These are phyloP conservation scores for Eupeodes latifasciatus DNA, from an alignment of 2,888 invertebrate species.

Conservation along the genomic window DNA sequence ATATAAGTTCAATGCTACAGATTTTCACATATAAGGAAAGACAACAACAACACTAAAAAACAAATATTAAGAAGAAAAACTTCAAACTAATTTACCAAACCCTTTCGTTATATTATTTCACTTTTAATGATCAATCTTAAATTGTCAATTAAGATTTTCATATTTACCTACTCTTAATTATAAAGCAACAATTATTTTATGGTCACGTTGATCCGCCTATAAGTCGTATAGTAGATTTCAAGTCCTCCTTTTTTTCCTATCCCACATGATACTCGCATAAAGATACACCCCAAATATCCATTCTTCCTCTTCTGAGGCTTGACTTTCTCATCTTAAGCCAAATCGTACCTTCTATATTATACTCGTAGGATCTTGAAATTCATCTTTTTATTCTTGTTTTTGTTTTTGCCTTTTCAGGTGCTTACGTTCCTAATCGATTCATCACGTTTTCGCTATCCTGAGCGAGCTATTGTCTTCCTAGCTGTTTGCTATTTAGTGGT, in stretches of 20 bases:
- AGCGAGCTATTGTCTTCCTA: slow-evolving; percentile 98
- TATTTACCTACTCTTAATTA: slow-evolving; percentile 61
- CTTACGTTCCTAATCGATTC: slow-evolving; percentile 97
- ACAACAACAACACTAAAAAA: background rate
- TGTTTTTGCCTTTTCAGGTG: slow-evolving; percentile 84
- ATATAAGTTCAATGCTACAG: background rate
- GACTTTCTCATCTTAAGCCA: slow-evolving; percentile 38
- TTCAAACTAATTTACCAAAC: slow-evolving; percentile 25
- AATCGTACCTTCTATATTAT: no score
- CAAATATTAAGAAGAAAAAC: no score
- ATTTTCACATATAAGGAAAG: background rate
- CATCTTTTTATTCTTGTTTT: slow-evolving; percentile 29
- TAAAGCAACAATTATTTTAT: slow-evolving; percentile 38
- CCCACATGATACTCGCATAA: no score
- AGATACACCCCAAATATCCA: background rate
- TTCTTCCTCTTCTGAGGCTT: slow-evolving; percentile 16
- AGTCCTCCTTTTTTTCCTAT: background rate
- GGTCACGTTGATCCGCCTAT: slow-evolving; percentile 43
- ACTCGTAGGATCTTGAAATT: slow-evolving; percentile 14
- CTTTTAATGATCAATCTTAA: slow-evolving; percentile 65
- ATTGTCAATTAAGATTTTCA: slow-evolving; percentile 73
- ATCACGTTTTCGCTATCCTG: slow-evolving; percentile 97
- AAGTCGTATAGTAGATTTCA: background rate
- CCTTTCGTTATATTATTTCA: slow-evolving; percentile 39
- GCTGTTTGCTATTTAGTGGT: slow-evolving; percentile 98